A percentile compares a stretch with the other conserved stretches of the same genome.
Conservation (phyloP, 2,888 invertebrate species). For the Tanaodytes sp. region DNA sequence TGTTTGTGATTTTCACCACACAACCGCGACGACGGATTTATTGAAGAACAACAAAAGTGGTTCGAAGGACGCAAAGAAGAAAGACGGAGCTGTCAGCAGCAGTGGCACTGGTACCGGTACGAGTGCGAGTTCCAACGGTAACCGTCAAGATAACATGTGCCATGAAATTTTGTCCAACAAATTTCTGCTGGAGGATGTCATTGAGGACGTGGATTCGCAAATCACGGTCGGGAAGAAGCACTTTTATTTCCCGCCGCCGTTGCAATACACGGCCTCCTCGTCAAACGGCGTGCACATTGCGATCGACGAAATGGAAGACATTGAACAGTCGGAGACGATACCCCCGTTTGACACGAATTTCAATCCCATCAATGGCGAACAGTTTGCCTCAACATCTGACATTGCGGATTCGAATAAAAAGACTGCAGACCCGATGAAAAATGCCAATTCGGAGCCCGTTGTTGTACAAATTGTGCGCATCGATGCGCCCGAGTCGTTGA, state of each 20-base stretch:
- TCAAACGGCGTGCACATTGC: slow-evolving; percentile 66
- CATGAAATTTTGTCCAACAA: slow-evolving; percentile 71
- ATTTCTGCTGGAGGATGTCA: slow-evolving; percentile 71
- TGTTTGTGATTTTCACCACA: slow-evolving; percentile 82
- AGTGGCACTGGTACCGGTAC: slow-evolving; percentile 73
- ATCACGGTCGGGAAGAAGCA: slow-evolving; percentile 66
- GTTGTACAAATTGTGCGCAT: slow-evolving; percentile 67
- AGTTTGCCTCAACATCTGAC: slow-evolving; percentile 69
- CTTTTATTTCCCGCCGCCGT: slow-evolving; percentile 63
- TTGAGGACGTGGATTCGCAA: slow-evolving; percentile 70
- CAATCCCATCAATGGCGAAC: slow-evolving; percentile 67
- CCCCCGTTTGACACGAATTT: slow-evolving; percentile 66
- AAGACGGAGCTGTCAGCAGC: slow-evolving; percentile 67
- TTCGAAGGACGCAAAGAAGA: slow-evolving; percentile 72
- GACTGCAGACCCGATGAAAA: slow-evolving; percentile 62
- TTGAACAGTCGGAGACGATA: background rate
- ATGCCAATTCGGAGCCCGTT: slow-evolving; percentile 66
- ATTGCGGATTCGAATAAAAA: slow-evolving; percentile 64
- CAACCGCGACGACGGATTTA: slow-evolving; percentile 74
- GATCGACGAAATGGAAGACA: slow-evolving; percentile 47
- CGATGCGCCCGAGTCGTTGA: slow-evolving; percentile 65
- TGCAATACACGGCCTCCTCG: slow-evolving; percentile 62
- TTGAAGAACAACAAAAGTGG: slow-evolving; percentile 64
- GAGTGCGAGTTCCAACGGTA: slow-evolving; percentile 74
- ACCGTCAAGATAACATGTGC: slow-evolving; percentile 70